phyloP scores from a whole-genome alignment of 2,888 invertebrate species.

The Margaritifera margaritifera region DNA sequence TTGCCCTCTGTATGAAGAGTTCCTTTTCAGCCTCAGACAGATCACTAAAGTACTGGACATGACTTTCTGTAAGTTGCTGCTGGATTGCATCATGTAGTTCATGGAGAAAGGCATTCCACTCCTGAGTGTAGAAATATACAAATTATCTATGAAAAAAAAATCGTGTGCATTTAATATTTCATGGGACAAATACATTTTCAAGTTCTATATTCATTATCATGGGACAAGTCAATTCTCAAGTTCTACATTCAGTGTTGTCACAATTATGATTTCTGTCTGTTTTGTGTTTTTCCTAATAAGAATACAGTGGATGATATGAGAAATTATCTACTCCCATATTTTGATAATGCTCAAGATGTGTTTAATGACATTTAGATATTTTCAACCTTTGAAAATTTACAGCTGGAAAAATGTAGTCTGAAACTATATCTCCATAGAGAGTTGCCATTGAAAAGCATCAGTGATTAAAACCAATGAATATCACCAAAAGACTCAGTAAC shows the following conservation, averaged over 20 bases:
- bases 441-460: too few species aligned
- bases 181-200: background rate
- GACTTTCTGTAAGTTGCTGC: constrained; percentile 71
- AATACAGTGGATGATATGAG: too few species aligned
- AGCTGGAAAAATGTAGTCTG: too few species aligned
- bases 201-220: background rate
- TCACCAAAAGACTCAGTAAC: too few species aligned
- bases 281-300: too few species aligned
- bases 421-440: too few species aligned
- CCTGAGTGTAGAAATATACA: constrained; percentile 45
- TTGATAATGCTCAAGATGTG: too few species aligned
- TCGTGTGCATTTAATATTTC: background rate
- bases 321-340: too few species aligned
- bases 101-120: constrained; percentile 68
- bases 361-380: too few species aligned
- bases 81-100: constrained; percentile 71
- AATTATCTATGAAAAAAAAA: constrained; percentile 3
- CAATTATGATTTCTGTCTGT: too few species aligned
- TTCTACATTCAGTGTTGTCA: background rate
- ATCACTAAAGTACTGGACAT: constrained; percentile 70
- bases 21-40: constrained; percentile 70
- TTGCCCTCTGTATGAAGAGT: constrained; percentile 69
- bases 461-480: too few species aligned
- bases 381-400: too few species aligned
- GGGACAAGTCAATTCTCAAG: background rate